Percentiles rank a stretch among this genome's conserved stretches.
Evolutionary conservation across 2,888 invertebrate species (phyloP).

Genomic region (Orchesellides sinensis): DNA sequence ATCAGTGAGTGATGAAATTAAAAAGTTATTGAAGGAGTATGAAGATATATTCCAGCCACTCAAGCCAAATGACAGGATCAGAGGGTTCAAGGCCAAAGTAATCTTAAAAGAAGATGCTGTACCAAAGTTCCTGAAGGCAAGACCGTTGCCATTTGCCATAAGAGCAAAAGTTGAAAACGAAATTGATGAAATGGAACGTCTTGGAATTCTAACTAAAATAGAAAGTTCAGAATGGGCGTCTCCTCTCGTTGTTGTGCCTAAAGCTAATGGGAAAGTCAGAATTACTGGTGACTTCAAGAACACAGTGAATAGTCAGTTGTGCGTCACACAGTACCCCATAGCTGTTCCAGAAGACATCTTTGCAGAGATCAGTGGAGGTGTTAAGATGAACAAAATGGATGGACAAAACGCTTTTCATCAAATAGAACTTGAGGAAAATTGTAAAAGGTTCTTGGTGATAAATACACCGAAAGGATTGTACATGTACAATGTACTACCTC

Average conservation of each 20-base stretch:
- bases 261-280: conserved; percentile 75
- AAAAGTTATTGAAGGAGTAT: conserved; percentile 37
- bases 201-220: conserved; percentile 71
- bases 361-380: conserved; percentile 72
- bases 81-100: conserved; percentile 65
- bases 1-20: background rate
- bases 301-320: conserved; percentile 74
- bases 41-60: conserved; percentile 41
- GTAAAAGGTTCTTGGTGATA: conserved; percentile 75
- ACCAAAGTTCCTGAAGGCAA: conserved; percentile 73
- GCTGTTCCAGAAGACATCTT: conserved; percentile 73
- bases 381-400: conserved; percentile 76
- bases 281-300: conserved; percentile 76
- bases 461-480: conserved; percentile 76
- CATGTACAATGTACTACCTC: conserved; percentile 76
- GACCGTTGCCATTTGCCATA: conserved; percentile 75
- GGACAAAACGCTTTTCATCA: conserved; percentile 76
- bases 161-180: conserved; percentile 73
- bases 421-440: conserved; percentile 75
- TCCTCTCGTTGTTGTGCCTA: conserved; percentile 76
- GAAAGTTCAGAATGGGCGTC: conserved; percentile 75
- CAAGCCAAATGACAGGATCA: conserved; percentile 56
- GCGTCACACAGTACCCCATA: conserved; percentile 75
- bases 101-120: conserved; percentile 72
- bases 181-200: conserved; percentile 70